phyloP scores from a whole-genome alignment of 2,888 invertebrate genomes.

The Limnephilus rhombicus region DNA sequence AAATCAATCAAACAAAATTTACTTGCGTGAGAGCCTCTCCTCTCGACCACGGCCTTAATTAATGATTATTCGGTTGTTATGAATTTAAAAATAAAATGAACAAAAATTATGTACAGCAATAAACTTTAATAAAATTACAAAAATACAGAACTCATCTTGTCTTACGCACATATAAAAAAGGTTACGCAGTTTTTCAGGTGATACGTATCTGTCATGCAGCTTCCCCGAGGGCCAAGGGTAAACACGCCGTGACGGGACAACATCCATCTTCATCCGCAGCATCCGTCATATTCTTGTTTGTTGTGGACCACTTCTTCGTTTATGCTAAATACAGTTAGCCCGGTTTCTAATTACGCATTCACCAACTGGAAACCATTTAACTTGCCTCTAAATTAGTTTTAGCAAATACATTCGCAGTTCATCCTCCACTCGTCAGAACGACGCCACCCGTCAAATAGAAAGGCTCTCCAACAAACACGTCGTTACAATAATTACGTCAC shows the following conservation, averaged over 20 bases:
- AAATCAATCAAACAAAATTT: too few species aligned
- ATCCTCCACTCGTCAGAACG: neutral
- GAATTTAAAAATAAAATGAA: too few species aligned
- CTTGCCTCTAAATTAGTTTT: neutral
- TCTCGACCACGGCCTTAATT: too few species aligned
- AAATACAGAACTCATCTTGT: neutral
- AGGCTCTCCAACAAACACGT: neutral
- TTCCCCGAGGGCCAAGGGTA: neutral
- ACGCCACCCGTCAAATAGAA: neutral
- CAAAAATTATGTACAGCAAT: too few species aligned
- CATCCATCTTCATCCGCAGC: neutral
- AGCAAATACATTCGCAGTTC: neutral
- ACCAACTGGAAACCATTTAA: neutral
- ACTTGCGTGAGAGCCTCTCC: too few species aligned
- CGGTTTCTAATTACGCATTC: neutral
- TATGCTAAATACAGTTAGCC: neutral
- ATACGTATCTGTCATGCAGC: neutral
- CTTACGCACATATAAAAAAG: neutral
- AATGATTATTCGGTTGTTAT: too few species aligned
- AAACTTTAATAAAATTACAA: too few species aligned
- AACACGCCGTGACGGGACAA: neutral
- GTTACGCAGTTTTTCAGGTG: neutral
- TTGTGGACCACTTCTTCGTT: neutral
- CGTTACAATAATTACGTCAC: neutral
- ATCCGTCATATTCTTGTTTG: constrained; percentile 1